Evolutionary conservation across 1,140 invertebrate genomes (phyloP).

Genomic region (Nasonia giraulti): DNA sequence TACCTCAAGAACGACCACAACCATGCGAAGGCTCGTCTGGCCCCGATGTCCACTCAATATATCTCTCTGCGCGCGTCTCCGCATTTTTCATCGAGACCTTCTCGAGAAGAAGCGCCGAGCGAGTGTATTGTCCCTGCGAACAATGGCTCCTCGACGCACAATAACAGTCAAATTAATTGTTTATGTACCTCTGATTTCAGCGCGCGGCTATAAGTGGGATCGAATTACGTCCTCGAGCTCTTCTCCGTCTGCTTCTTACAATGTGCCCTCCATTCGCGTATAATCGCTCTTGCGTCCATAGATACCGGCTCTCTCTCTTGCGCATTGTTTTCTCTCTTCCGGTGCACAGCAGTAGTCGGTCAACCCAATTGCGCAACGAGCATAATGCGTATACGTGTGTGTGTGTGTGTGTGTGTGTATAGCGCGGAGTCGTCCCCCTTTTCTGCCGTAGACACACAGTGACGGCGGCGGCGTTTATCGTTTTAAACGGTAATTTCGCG

Average conservation of each 20-base stretch:
- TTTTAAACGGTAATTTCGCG: not conserved
- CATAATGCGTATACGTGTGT: not conserved
- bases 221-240: not conserved
- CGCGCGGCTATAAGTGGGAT: not conserved
- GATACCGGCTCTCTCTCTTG: not conserved
- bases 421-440: not conserved
- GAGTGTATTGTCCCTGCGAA: not conserved
- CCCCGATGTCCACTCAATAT: too few relatives aligned
- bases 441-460: too few relatives aligned
- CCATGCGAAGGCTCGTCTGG: too few relatives aligned
- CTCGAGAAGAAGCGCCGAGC: too few relatives aligned
- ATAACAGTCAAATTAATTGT: constrained; percentile 3
- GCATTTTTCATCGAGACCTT: too few relatives aligned
- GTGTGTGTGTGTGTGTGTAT: too few relatives aligned
- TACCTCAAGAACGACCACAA: too few relatives aligned
- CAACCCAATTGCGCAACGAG: constrained; percentile 35
- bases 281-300: constrained; percentile 24
- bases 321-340: constrained; percentile 40
- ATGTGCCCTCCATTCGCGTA: not conserved
- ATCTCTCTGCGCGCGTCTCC: too few relatives aligned
- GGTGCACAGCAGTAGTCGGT: constrained; percentile 6
- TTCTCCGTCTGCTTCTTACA: constrained; percentile 32
- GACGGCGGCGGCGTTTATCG: not conserved
- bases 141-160: not conserved
- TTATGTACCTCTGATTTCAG: constrained; percentile 2